phyloP scores from a whole-genome alignment of 1,140 invertebrate genomes.

The Oedothorax gibbosus region DNA sequence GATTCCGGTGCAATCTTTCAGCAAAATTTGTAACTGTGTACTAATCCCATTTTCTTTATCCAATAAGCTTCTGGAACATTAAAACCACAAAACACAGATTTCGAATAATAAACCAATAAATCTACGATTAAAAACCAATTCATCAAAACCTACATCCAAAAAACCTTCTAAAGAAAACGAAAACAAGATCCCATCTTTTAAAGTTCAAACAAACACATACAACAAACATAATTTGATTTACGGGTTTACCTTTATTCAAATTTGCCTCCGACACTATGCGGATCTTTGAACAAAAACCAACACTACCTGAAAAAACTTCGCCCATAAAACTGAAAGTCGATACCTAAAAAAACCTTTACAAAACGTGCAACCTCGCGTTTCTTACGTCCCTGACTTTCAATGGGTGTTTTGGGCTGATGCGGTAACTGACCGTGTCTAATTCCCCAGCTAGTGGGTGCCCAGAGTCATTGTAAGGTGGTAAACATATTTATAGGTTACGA shows the following conservation, averaged over 20 bases:
- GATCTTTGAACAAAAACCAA: background rate
- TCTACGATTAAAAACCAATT: no score
- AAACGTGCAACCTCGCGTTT: background rate
- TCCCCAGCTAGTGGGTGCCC: background rate
- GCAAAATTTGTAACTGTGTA: no score
- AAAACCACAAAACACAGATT: no score
- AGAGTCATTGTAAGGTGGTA: background rate
- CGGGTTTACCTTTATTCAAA: background rate
- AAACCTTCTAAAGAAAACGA: background rate
- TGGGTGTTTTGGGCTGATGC: constrained; percentile 3
- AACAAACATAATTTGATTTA: constrained; percentile 10
- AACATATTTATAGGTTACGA: no score
- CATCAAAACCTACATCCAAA: background rate
- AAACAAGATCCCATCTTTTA: background rate
- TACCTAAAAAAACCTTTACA: background rate
- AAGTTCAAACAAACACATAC: no score
- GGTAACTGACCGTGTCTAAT: constrained; percentile 37
- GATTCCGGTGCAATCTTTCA: no score
- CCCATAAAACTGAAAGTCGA: background rate
- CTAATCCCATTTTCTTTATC: no score
- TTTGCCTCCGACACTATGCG: background rate
- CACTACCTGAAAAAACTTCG: background rate
- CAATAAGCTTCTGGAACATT: no score
- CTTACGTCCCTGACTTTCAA: background rate
- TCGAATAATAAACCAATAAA: no score